Base-by-base conservation (phyloP, 2,888 invertebrate species). In the Phania funesta region DNA sequence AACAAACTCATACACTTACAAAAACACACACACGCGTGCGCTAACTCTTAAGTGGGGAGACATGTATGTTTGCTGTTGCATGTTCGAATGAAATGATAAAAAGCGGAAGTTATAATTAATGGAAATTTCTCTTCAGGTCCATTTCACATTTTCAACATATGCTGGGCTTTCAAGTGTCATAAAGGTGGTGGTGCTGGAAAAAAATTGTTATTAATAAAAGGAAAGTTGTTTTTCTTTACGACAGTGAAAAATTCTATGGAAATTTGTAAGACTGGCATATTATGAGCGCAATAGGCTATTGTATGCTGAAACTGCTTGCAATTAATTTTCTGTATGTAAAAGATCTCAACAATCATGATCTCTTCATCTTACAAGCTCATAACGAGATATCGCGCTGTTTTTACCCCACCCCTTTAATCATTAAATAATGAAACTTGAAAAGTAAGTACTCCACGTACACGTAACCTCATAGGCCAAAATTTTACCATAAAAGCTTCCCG, bases 31-130 rank as follows among this genome's bases (percentile, higher is more conserved):
- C 32, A 16, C n/a, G n/a, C n/a, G n/a, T n/a, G n/a, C n/a, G n/a
- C n/a, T n/a, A n/a, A 26, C 24, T 26, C 13, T 32, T 56, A 64
- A 56, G 38, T 62, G 54, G 62, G 13, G 50, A 29, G 62, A 62
- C 54, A 60, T 54, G 62, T 67, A 60, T 54, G 62, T 67, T 50
- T 62, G 54, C 24, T 44, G 76, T 76, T 58, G 73, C 71, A 67
- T 68, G 54, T 35, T 16, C 11, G 13, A 56, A 50, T 67, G 24
- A 67, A 48, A 54, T 52, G 68, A 35, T 56, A 32, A 81, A 77
- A 77, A 81, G 73, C 81, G 81, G 81, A 81, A 81, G 81, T 77
- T 74, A 56, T 73, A 68, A 77, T 64, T 81, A 77, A 81, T 81
- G 62, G 29, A 54, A 64, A 70, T 56, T 64, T 71, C 62, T 56